phyloP scores from a whole-genome alignment of 2,113 vertebrate species.

The Monopterus albus region DNA sequence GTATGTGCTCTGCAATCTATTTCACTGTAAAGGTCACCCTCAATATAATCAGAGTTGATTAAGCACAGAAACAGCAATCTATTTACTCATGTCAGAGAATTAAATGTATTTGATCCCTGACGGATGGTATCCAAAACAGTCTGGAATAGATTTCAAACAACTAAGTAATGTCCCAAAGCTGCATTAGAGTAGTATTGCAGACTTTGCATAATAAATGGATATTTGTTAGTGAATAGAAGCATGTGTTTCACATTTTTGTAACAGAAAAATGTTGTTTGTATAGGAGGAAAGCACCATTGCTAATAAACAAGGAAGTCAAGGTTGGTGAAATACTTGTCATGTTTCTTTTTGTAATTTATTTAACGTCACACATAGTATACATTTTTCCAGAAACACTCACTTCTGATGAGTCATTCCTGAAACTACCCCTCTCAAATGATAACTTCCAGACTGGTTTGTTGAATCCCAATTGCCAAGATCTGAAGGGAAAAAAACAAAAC shows the following conservation, averaged over 20 bases:
- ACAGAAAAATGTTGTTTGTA: constrained; percentile 59
- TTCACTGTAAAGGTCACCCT: constrained; percentile 22
- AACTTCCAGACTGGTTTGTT: constrained; percentile 65
- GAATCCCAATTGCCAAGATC: constrained; percentile 52
- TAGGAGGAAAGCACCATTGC: constrained; percentile 29
- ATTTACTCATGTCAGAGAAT: constrained; percentile 53
- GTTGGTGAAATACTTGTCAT: constrained; percentile 64
- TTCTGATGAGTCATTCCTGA: constrained; percentile 62
- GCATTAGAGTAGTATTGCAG: constrained; percentile 18
- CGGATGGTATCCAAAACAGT: constrained; percentile 44
- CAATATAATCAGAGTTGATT: constrained; percentile 38
- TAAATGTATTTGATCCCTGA: constrained; percentile 42
- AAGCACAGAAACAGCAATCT: constrained; percentile 49
- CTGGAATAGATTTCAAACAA: constrained; percentile 48
- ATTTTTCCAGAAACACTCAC: constrained; percentile 54
- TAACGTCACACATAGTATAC: constrained; percentile 59
- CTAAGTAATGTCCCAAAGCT: constrained; percentile 35
- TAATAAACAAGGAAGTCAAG: constrained; percentile 56
- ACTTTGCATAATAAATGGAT: constrained; percentile 41
- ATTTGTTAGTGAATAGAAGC: constrained; percentile 34
- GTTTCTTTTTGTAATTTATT: constrained; percentile 62
- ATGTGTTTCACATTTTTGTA: constrained; percentile 59
- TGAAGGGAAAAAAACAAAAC: constrained; percentile 52
- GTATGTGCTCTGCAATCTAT: constrained; percentile 37
- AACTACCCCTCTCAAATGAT: constrained; percentile 62